Evolutionary conservation across 2,797 vertebrate species (phyloP), one percentile per base, ranked within the genome.

Genomic region (Oceanodroma leucorhoa): DNA sequence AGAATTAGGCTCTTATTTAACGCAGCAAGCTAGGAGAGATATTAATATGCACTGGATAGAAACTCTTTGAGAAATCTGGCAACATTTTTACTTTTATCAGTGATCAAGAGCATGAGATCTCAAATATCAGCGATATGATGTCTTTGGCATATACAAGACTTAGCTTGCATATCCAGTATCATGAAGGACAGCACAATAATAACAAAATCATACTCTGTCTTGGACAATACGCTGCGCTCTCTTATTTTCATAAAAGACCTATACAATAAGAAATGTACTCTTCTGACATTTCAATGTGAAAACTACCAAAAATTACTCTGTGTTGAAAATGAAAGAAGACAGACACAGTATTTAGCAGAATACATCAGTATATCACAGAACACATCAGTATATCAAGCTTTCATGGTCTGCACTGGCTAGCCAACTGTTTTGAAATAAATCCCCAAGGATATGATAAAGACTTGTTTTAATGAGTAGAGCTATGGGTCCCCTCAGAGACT

Each of bases 351-450:
- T 80, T 81, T 64, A 91, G 69, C 32, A 89, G 62, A 86, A 76
- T 9, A 46, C 3, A 54, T 58, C 30, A 69, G n/a, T 40, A n/a
- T 71, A 71, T 51, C 41, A 48, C n/a, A 89, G 65, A 86, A 78
- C 9, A 41, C 3, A 65, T 58, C n/a, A 69, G 36, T 43, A 30
- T 69, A 72, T 62, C 50, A 43, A 46, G n/a, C 55, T 80, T 94
- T 92, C 50, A 71, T 51, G 45, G 77, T 22, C 78, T 80, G 27
- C 50, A 50, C 22, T 55, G 41, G 27, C 54, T 93, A 83, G 78
- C 46, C 58, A 69, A 79, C n/a, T 62, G 46, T 83, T 88, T 84
- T 75, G 64, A 83, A 95, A 89, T 41, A 92, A 95, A 91, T 48
- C n/a, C 50, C 77, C 48, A 65, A 69, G 53, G 64, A 79, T 57